Evolutionary conservation across 53 echinoderm and acorn worm species (phyloP).

Genomic region (Apostichopus leukothele): DNA sequence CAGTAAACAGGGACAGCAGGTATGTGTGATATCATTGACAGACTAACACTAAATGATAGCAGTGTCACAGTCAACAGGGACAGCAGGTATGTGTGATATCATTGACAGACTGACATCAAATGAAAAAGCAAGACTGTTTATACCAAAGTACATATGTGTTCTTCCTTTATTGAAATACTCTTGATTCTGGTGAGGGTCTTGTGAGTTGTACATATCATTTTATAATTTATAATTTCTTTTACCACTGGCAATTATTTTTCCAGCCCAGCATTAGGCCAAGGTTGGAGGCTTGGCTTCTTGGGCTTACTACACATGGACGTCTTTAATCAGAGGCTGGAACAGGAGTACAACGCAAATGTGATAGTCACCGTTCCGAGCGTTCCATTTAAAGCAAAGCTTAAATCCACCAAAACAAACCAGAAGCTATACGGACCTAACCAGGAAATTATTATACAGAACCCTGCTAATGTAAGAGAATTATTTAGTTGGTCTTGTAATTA

Average conservation of each 20-base stretch:
- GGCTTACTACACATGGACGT: constrained; percentile 95
- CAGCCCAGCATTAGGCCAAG: constrained; percentile 92
- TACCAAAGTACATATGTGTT: too few relatives aligned
- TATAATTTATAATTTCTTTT: not conserved
- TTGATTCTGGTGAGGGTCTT: too few relatives aligned
- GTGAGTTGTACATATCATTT: not conserved
- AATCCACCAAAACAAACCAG: constrained; percentile 76
- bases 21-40: too few relatives aligned
- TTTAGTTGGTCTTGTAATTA: not conserved
- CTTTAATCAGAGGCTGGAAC: constrained; percentile 95
- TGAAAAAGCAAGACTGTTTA: too few relatives aligned
- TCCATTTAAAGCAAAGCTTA: constrained; percentile 79
- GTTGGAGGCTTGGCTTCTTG: constrained; percentile 90
- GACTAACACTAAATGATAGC: too few relatives aligned
- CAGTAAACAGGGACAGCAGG: too few relatives aligned
- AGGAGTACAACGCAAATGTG: constrained; percentile 89
- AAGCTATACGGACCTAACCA: constrained; percentile 70
- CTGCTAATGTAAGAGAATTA: constrained; percentile 66
- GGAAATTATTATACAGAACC: constrained; percentile 82
- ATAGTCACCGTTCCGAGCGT: constrained; percentile 94
- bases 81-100: too few relatives aligned
- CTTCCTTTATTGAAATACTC: too few relatives aligned
- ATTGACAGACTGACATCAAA: too few relatives aligned
- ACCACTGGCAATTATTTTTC: not conserved
- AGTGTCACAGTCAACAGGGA: too few relatives aligned